Conservation (phyloP, 2,888 invertebrate genomes). For the Holacanthella duospinosa region DNA sequence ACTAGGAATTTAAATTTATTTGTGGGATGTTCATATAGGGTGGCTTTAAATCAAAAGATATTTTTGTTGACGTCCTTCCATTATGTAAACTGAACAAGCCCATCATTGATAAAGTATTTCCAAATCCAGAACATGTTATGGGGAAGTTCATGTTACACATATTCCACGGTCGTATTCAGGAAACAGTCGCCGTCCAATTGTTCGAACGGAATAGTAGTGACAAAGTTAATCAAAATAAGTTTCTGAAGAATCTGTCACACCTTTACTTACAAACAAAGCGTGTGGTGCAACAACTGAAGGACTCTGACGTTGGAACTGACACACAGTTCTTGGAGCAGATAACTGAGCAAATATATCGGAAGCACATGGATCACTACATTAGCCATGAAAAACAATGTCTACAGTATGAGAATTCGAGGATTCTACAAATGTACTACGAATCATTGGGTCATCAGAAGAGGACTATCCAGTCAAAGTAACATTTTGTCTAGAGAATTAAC, state of each 20-base stretch:
- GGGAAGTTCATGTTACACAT: slow-evolving; percentile 93
- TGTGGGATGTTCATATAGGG: slow-evolving; percentile 52
- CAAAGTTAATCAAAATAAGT: slow-evolving; percentile 46
- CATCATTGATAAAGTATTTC: slow-evolving; percentile 78
- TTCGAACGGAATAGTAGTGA: slow-evolving; percentile 71
- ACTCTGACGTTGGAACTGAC: slow-evolving; percentile 68
- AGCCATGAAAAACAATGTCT: slow-evolving; percentile 65
- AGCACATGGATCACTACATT: slow-evolving; percentile 67
- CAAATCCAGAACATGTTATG: slow-evolving; percentile 93
- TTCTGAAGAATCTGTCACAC: slow-evolving; percentile 76
- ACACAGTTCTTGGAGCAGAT: slow-evolving; percentile 57
- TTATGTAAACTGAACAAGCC: slow-evolving; percentile 78
- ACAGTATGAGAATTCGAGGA: slow-evolving; percentile 60
- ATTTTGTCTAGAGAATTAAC: too few species aligned
- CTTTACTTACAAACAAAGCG: slow-evolving; percentile 75
- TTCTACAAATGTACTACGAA: slow-evolving; percentile 77
- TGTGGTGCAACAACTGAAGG: slow-evolving; percentile 59
- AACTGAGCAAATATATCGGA: slow-evolving; percentile 67
- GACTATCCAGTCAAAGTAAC: slow-evolving; percentile 30
- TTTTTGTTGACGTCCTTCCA: slow-evolving; percentile 79
- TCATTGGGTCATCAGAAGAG: slow-evolving; percentile 83
- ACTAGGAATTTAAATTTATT: too few species aligned
- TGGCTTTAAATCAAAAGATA: slow-evolving; percentile 72
- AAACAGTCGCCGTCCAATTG: slow-evolving; percentile 58
- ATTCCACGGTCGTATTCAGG: slow-evolving; percentile 74